Evolutionary conservation across 2,113 vertebrate genomes (phyloP).

Genomic region (Cottus gobio): DNA sequence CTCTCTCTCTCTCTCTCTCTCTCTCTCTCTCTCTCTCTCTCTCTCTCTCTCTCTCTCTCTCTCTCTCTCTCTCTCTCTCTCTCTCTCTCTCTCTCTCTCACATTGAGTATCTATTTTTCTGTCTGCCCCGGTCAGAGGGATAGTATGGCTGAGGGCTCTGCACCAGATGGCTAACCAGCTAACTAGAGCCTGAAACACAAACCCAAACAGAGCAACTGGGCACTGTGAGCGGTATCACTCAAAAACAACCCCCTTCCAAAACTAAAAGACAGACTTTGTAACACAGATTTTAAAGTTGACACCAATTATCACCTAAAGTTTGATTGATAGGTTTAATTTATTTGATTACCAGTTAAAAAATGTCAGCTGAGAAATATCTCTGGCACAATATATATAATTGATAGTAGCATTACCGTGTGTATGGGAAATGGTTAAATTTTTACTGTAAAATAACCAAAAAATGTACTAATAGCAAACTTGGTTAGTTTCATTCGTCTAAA

Average conservation of each 20-base stretch:
- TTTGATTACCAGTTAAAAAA: not conserved
- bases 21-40: not conserved
- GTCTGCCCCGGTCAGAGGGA: slow-evolving; percentile 51
- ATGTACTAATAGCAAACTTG: not conserved
- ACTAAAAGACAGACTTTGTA: not conserved
- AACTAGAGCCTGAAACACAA: slow-evolving; percentile 63
- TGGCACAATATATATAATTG: not conserved
- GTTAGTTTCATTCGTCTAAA: not conserved
- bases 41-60: not conserved
- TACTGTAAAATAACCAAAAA: not conserved
- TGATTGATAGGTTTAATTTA: not conserved
- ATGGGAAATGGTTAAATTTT: no score
- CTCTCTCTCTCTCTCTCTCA: not conserved
- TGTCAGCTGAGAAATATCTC: not conserved
- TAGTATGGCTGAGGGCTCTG: slow-evolving; percentile 49
- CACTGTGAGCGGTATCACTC: slow-evolving; percentile 19
- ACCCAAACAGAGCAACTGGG: slow-evolving; percentile 36
- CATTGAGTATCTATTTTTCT: slow-evolving; percentile 31
- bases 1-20: not conserved
- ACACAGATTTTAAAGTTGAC: not conserved
- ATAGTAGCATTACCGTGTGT: not conserved
- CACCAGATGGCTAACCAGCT: slow-evolving; percentile 58
- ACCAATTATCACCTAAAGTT: not conserved
- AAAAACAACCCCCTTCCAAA: slow-evolving; percentile 21
- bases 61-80: not conserved